Evolutionary conservation across 2,888 invertebrate genomes (phyloP), one percentile per base, ranked within the genome.

Genomic region (Cheilosia soror): DNA sequence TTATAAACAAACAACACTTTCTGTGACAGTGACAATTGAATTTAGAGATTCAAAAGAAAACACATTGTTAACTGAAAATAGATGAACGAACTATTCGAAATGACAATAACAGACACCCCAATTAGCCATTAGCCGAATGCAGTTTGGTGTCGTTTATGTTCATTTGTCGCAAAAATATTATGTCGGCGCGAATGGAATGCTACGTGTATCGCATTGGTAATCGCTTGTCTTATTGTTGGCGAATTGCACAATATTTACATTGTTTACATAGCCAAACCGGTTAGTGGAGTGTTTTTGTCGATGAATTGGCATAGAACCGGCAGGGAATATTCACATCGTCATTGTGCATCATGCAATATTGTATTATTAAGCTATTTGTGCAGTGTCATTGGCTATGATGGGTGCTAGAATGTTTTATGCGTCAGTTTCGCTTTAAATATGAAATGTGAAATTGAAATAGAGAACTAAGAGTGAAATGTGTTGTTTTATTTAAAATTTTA

Each of bases 121-220:
- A 83, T 83, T 83, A 83, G 72, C 60, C 31, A 83, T 83, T 83
- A 83, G 72, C 60, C 31, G 33, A 65, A 58, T 72, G 58, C 66
- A n/a, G 44, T 58, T 53, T 62, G 63, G 49, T 65, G 57, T 71
- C 15, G 27, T 40, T 55, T 42, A 11, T 33, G 9, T 25, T 20
- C 13, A 33, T 25, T 55, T 47, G 20, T 53, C 37, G 40, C 25
- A 13, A 47, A 49, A 13, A 53, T 37, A 27, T 27, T 27, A 11
- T 44, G 33, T 15, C 51, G n/a, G 4, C 15, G 40, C 6, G 15
- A 51, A 40, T 37, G 40, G 51, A 37, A 49, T 47, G 49, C 31
- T 63, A 57, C 57, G 51, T 69, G 68, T 9, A 33, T 60, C 58
- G 71, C 65, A 77, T 71, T 65, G 62, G 57, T 58, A 65, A 75